Evolutionary conservation across 2,797 vertebrate genomes (phyloP).

Genomic region (Pelochelys cantorii): DNA sequence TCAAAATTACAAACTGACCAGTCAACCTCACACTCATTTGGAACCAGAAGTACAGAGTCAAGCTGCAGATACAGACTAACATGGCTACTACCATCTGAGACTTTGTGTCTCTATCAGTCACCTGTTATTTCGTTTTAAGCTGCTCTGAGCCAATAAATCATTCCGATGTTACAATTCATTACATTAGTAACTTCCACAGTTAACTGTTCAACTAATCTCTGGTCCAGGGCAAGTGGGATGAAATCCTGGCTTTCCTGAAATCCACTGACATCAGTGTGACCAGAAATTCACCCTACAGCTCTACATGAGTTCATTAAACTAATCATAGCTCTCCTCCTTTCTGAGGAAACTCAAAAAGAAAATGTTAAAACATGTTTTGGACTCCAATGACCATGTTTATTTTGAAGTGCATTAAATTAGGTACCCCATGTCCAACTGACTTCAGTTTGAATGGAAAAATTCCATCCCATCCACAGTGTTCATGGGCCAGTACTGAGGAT

Average conservation of each 20-base stretch:
- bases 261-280: background rate
- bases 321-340: background rate
- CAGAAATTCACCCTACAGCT: background rate
- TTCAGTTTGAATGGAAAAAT: background rate
- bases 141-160: background rate
- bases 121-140: background rate
- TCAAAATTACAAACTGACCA: too few species aligned
- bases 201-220: background rate
- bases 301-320: background rate
- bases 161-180: background rate
- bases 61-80: too few species aligned
- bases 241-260: background rate
- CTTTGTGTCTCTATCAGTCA: background rate
- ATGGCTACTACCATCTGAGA: too few species aligned
- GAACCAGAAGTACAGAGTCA: too few species aligned
- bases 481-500: background rate
- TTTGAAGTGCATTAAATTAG: background rate
- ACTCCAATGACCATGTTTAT: background rate
- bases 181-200: background rate
- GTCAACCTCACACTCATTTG: too few species aligned
- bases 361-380: accelerated
- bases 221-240: background rate
- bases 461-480: background rate
- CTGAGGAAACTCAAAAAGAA: background rate
- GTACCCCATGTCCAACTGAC: accelerated